These are phyloP conservation scores for Stenodera caucasica DNA, from an alignment of 2,888 invertebrate species.

Conservation along the genomic window DNA sequence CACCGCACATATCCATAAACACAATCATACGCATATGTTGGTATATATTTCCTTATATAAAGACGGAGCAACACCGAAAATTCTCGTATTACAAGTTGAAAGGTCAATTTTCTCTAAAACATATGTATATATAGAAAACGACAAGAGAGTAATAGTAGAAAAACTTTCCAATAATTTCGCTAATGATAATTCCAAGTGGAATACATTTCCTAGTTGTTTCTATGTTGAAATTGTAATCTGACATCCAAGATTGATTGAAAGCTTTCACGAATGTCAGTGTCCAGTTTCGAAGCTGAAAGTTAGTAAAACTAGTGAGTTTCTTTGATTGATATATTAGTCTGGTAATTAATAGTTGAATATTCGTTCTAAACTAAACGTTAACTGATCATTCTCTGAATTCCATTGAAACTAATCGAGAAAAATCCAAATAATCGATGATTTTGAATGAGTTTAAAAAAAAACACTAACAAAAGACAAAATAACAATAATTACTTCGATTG, in stretches of 20 bases:
- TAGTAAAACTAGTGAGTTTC: neutral
- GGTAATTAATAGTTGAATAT: neutral
- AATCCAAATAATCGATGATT: no score
- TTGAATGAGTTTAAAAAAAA: no score
- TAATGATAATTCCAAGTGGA: neutral
- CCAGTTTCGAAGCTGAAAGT: neutral
- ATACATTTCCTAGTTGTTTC: neutral
- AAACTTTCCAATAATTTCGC: neutral
- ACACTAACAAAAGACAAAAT: no score
- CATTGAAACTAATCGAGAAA: no score
- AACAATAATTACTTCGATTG: no score
- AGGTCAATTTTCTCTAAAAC: no score
- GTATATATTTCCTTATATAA: no score
- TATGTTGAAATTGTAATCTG: neutral
- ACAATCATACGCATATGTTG: no score
- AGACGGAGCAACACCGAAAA: no score
- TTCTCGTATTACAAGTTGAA: no score
- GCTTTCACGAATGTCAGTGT: neutral
- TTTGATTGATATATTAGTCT: constrained; percentile 2
- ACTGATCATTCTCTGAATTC: neutral
- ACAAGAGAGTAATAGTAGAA: neutral
- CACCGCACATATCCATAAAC: no score
- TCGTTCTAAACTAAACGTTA: neutral
- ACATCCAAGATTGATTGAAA: constrained; percentile 1
- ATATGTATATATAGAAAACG: neutral